Percentiles rank a stretch among this genome's conserved stretches.
Evolutionary conservation across 2,113 vertebrate species (phyloP).

Genomic region (Puntigrus tetrazona): DNA sequence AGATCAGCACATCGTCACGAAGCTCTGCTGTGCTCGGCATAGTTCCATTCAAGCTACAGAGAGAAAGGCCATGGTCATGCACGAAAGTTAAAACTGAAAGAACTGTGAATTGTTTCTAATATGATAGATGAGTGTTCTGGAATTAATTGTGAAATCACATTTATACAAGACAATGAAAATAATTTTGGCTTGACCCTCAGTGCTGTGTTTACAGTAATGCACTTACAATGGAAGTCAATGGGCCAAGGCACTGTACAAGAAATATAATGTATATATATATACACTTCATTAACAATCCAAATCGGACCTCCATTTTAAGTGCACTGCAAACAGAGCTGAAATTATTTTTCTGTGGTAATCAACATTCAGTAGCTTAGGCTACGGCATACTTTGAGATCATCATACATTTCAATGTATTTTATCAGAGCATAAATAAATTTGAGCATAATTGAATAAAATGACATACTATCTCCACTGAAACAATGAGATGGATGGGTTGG

Average conservation of each 20-base stretch:
- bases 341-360: background rate
- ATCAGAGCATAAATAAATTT: background rate
- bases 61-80: background rate
- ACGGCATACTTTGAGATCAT: background rate
- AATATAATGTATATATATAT: no score
- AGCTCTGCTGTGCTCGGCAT: constrained; percentile 85
- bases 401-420: background rate
- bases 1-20: constrained; percentile 86
- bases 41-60: constrained; percentile 86
- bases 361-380: background rate
- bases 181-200: background rate
- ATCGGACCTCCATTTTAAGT: background rate
- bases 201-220: background rate
- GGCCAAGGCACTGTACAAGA: background rate
- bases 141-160: background rate
- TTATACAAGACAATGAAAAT: background rate
- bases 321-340: background rate
- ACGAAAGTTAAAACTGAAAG: background rate
- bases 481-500: constrained; percentile 88
- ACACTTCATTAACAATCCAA: no score
- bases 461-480: constrained; percentile 95
- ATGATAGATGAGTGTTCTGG: background rate
- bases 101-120: background rate
- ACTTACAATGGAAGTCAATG: background rate
- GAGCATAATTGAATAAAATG: background rate